Conservation (phyloP, 2,888 invertebrate species). For the Hypomecis punctinalis region DNA sequence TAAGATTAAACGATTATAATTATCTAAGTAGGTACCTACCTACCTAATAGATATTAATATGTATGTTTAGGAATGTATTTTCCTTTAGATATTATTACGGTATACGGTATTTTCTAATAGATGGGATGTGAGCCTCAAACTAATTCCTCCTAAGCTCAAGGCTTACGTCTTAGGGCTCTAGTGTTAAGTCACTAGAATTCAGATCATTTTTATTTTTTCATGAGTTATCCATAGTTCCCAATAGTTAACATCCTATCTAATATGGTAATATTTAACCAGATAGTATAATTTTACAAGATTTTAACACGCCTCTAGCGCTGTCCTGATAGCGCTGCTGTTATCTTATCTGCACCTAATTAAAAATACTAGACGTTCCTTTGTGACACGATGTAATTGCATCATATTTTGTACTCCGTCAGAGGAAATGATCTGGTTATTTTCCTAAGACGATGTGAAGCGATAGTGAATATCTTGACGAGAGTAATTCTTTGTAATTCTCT, state of each 20-base stretch:
- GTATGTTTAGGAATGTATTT: no score
- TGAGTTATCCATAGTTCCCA: no score
- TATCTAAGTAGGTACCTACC: no score
- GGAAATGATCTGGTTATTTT: constrained; percentile 35
- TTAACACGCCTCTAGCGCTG: not conserved
- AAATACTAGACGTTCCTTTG: constrained; percentile 12
- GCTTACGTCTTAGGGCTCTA: no score
- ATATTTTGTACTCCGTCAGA: constrained; percentile 14
- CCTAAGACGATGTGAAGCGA: constrained; percentile 25
- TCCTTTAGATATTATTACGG: no score
- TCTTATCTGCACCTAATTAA: constrained; percentile 15
- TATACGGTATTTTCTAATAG: no score
- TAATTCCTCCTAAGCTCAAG: no score
- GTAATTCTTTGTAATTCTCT: constrained; percentile 38
- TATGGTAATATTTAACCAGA: not conserved
- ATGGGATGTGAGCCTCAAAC: no score
- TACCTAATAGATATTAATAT: no score
- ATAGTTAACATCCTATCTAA: not conserved
- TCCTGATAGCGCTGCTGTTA: constrained; percentile 1
- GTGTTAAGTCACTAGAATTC: no score
- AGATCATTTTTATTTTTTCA: no score
- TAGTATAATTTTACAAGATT: not conserved
- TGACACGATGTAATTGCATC: constrained; percentile 21
- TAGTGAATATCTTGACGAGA: constrained; percentile 45
- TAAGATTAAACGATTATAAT: no score